Evolutionary conservation across 2,888 invertebrate species (phyloP).

Genomic region (Buathra laborator): DNA sequence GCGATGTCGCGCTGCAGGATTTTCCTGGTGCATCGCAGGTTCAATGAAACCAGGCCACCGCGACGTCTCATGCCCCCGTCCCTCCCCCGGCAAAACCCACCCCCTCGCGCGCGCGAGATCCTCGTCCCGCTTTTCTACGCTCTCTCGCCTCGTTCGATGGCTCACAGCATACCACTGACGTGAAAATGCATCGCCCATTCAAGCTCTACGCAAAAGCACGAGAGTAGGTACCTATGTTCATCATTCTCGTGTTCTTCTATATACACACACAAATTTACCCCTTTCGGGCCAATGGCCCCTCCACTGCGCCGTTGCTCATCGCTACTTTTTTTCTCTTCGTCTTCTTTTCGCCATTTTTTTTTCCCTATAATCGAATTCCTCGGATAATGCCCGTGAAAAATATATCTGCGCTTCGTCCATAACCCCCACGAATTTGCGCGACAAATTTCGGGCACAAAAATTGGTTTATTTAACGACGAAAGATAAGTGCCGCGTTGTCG

Average conservation of each 20-base stretch:
- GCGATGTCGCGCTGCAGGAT: conserved; percentile 61
- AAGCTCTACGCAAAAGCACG: conserved; percentile 33
- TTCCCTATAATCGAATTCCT: conserved; percentile 35
- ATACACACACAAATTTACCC: background rate
- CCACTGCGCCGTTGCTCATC: background rate
- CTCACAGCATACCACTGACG: conserved; percentile 47
- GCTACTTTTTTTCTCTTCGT: background rate
- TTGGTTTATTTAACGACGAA: too few relatives aligned
- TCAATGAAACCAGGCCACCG: conserved; percentile 73
- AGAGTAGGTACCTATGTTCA: conserved; percentile 40
- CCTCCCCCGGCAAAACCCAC: conserved; percentile 13
- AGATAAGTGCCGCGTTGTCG: too few relatives aligned
- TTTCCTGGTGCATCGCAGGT: conserved; percentile 68
- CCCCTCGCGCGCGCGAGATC: conserved; percentile 9
- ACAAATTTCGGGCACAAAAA: too few relatives aligned
- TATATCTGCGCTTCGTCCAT: conserved; percentile 22
- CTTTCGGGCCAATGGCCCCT: conserved; percentile 29
- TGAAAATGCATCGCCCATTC: conserved; percentile 60
- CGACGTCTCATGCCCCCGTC: conserved; percentile 45
- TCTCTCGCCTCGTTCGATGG: conserved; percentile 39
- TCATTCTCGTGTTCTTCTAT: conserved; percentile 14
- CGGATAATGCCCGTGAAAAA: conserved; percentile 12
- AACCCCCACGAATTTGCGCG: background rate
- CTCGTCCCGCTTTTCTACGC: conserved; percentile 16
- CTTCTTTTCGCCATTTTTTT: background rate